Base-by-base conservation (phyloP, 2,888 invertebrate species). In the Phyllotreta cruciferae region DNA sequence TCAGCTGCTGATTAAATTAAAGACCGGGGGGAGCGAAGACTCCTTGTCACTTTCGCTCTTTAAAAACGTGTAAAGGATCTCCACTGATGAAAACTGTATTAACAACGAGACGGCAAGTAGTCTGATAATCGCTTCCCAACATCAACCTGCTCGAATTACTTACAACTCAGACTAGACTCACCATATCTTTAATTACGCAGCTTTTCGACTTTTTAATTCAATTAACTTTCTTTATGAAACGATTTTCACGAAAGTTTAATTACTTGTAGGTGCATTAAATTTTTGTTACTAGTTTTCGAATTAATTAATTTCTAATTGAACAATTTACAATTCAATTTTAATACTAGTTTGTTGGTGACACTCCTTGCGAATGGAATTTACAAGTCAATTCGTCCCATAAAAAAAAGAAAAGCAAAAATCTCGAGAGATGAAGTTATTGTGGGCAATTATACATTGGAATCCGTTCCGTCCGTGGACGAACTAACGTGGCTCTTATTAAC, bases 1-100 rank as follows among this genome's bases (percentile, higher is more conserved):
- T 77, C 74, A 71, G 67, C 68, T 68, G 70, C 74, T 75, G 76
- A 77, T 77, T 77, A 76, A 77, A 77, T 77, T 77, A 75, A 77
- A 76, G 36, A 42, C 67, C 64, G 68, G 69, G 71, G 71, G 69
- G 73, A 70, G 63, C 67, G 45, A 42, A n/a, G 69, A 70, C 71
- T 73, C 63, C 73, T 73, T 72, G 75, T 73, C 74, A 74, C 74
- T 71, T 65, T 57, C 61, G 53, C 69, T 71, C 71, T 72, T 73
- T 73, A 73, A 74, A 74, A 72, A 71, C 70, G 70, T 72, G 73
- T 72, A 72, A 74, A 71, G 67, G 70, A 62, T 44, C 54, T 54
- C 13, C 49, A 64, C 66, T 60, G 68, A 68, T 67, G 73, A 73
- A 73, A 73, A 72, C 74, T 73, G 72, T 72, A 71, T 73, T 69